Evolutionary conservation across 2,113 vertebrate genomes (phyloP).

Genomic region (Coptodon bakossiorum): DNA sequence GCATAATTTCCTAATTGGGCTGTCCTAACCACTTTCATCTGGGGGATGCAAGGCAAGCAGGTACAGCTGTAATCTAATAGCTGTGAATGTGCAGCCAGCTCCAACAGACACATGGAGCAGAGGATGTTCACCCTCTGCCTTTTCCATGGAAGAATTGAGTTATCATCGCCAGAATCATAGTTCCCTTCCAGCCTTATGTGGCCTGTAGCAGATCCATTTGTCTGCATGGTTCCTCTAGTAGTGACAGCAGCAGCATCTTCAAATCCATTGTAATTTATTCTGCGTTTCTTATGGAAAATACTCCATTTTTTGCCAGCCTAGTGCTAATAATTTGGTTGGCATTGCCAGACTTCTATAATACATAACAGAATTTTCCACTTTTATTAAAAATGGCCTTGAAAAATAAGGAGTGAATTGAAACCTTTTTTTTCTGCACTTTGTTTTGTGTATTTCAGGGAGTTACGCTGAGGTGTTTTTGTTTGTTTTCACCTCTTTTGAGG

Average conservation of each 20-base stretch:
- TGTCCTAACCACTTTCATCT: slow-evolving; percentile 71
- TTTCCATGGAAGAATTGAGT: slow-evolving; percentile 44
- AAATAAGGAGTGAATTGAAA: neutral
- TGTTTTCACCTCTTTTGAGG: neutral
- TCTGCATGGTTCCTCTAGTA: neutral
- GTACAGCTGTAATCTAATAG: slow-evolving; percentile 67
- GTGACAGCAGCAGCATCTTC: neutral
- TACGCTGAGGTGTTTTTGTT: fast-evolving
- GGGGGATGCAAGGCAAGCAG: slow-evolving; percentile 54
- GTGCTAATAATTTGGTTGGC: neutral
- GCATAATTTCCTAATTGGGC: slow-evolving; percentile 62
- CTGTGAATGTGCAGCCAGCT: neutral
- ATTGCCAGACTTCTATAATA: neutral
- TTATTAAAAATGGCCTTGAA: neutral
- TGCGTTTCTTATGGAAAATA: neutral
- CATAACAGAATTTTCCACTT: neutral
- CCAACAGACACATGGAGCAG: slow-evolving; percentile 19
- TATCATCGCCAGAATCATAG: neutral
- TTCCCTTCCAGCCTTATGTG: neutral
- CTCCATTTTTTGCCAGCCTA: fast-evolving
- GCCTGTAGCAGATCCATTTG: neutral
- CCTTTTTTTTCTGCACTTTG: neutral
- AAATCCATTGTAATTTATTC: neutral
- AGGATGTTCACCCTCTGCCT: slow-evolving; percentile 41
- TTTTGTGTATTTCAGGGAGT: neutral